Base-by-base conservation (phyloP, 2,113 vertebrate species). In the Neoarius graeffei region DNA sequence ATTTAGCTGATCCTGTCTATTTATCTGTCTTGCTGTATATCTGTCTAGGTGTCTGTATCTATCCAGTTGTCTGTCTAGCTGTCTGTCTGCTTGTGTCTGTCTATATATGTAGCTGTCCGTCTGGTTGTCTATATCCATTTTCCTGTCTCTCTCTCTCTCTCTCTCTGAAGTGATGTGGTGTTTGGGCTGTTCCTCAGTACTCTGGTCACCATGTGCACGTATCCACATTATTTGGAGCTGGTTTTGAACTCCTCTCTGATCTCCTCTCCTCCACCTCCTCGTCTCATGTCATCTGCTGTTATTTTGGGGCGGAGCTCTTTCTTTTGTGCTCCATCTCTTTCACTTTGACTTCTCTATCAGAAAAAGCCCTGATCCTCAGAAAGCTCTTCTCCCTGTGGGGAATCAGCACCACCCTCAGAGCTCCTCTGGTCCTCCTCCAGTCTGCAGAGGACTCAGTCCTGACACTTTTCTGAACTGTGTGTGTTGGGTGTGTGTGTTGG, bases 371-470 rank as follows among this genome's bases (percentile, higher is more conserved):
- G 85, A 87, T 90, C 86, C 83, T 67, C 59, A 81, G 23, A 83
- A 90, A 83, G 67, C 86, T 87, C 69, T 76, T 57, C 67, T 87
- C 89, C 5, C 77, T 85, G 48, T 82, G 85, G 67, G 62, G 82
- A 85, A 86, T 82, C 80, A 57, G 83, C 71, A 82, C 83, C 25
- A 7, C 74, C 48, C 59, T 87, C 66, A 74, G 76, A 89, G 66
- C 82, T 52, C 66, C 85, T 19, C n/a, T 69, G 42, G 42, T 42
- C 42, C 82, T 81, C 84, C 73, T 76, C 56, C 84, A 73, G 85
- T 48, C 56, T 73, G 81, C 14, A 81, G 42, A 10, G 0, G 42
- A 35, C 19, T 57, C 23, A 59, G n/a, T 85, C 66, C 54, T 35
- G 19, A 66, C 54, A 7, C 42, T n/a, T 81, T 83, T 83, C 27